Percentiles rank a stretch among this genome's conserved stretches.
Evolutionary conservation across 2,113 vertebrate species (phyloP).

Genomic region (Eudyptes chrysolophus): DNA sequence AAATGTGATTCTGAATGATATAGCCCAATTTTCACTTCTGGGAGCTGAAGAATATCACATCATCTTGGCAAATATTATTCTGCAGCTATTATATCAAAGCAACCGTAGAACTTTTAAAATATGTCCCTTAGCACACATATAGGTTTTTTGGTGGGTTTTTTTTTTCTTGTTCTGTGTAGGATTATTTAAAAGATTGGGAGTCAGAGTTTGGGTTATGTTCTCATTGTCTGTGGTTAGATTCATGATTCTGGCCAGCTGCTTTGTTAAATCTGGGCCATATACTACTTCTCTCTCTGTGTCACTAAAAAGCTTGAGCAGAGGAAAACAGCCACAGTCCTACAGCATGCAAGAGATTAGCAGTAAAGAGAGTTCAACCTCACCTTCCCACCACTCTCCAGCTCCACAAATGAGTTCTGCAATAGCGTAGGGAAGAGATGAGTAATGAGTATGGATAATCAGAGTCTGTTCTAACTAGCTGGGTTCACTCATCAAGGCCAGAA

Average conservation of each 20-base stretch:
- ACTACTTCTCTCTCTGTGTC: neutral
- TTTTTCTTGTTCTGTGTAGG: neutral
- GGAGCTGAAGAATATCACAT: neutral
- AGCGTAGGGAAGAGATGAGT: neutral
- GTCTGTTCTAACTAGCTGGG: neutral
- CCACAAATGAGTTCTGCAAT: neutral
- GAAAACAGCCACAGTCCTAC: neutral
- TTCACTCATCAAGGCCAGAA: neutral
- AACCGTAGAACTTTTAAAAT: neutral
- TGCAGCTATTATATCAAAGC: neutral
- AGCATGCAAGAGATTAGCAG: neutral
- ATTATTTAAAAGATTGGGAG: neutral
- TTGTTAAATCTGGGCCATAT: neutral
- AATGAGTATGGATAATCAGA: neutral
- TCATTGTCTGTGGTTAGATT: neutral
- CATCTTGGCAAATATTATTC: neutral
- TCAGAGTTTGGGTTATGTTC: neutral
- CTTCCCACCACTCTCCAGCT: neutral
- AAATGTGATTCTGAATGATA: neutral
- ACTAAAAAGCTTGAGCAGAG: neutral
- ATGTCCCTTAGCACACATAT: neutral
- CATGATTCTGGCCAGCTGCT: neutral
- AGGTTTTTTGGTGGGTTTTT: neutral
- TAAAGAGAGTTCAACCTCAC: neutral
- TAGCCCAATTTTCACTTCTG: neutral